phyloP scores from a whole-genome alignment of 2,113 vertebrate species.

The Gopherus flavomarginatus region DNA sequence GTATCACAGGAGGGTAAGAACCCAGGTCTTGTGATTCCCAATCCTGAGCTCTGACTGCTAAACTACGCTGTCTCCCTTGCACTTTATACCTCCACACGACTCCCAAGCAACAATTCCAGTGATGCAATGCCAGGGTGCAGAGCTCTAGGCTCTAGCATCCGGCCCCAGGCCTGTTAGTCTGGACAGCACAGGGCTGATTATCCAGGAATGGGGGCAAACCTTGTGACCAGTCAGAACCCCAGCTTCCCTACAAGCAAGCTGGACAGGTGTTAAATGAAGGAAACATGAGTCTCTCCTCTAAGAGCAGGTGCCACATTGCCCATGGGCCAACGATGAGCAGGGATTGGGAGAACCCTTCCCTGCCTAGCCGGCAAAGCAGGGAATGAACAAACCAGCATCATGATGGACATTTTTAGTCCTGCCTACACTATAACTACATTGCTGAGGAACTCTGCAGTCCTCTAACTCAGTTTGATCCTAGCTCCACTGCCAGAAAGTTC shows the following conservation, averaged over 20 bases:
- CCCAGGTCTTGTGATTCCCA: not conserved
- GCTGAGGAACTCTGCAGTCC: not conserved
- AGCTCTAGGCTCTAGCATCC: not conserved
- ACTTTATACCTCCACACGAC: not conserved
- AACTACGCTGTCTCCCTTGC: not conserved
- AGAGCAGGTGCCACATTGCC: not conserved
- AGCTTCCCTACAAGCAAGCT: not conserved
- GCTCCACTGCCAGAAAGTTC: fast-evolving
- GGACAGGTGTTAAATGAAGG: not conserved
- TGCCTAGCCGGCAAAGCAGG: not conserved
- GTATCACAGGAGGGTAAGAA: not conserved
- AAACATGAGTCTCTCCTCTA: not conserved
- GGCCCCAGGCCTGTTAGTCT: not conserved
- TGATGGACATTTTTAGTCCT: not conserved
- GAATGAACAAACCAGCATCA: not conserved
- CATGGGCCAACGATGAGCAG: not conserved
- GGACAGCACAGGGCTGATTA: not conserved
- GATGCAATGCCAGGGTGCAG: not conserved
- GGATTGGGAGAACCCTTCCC: not conserved
- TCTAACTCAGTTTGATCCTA: fast-evolving
- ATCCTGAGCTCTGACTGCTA: not conserved
- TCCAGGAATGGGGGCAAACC: not conserved
- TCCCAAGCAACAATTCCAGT: not conserved
- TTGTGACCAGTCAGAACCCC: not conserved
- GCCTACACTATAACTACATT: not conserved